These are phyloP conservation scores for Panagrolaimus sp. DNA, from an alignment of 1,140 invertebrate genomes.

Conservation along the genomic window DNA sequence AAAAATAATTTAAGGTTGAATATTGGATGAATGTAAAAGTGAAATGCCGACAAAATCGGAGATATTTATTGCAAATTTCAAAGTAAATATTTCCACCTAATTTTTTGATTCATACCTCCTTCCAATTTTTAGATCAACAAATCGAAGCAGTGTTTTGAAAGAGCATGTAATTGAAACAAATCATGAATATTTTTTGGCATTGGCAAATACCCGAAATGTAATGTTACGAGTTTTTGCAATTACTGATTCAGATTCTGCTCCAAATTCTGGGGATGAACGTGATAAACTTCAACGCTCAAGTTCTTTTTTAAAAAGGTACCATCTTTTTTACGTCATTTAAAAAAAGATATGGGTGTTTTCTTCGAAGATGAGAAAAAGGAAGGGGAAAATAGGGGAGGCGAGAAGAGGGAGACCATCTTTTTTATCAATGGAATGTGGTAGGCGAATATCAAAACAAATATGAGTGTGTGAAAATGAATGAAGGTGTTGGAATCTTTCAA, in stretches of 20 bases:
- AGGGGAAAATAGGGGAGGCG: no score
- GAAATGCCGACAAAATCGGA: background rate
- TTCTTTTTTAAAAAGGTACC: slow-evolving; percentile 24
- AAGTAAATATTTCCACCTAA: background rate
- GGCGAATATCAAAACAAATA: no score
- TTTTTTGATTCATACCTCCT: background rate
- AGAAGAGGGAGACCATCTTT: no score
- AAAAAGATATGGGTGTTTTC: no score
- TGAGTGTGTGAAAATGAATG: no score
- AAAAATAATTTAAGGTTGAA: background rate
- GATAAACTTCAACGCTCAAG: background rate
- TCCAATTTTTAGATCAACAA: background rate
- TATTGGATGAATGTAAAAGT: slow-evolving; percentile 23
- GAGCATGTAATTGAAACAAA: slow-evolving; percentile 14
- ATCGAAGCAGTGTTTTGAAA: slow-evolving; percentile 16
- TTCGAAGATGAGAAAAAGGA: no score
- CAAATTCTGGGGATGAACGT: background rate
- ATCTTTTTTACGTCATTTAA: background rate
- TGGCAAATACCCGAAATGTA: background rate
- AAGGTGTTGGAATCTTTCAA: no score
- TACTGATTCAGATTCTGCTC: background rate
- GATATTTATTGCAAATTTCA: slow-evolving; percentile 3
- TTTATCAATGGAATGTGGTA: no score
- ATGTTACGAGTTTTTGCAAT: slow-evolving; percentile 3
- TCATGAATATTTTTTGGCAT: background rate